These are phyloP conservation scores for Steatocranus sp. DNA, from an alignment of 2,797 vertebrate genomes.

Conservation along the genomic window DNA sequence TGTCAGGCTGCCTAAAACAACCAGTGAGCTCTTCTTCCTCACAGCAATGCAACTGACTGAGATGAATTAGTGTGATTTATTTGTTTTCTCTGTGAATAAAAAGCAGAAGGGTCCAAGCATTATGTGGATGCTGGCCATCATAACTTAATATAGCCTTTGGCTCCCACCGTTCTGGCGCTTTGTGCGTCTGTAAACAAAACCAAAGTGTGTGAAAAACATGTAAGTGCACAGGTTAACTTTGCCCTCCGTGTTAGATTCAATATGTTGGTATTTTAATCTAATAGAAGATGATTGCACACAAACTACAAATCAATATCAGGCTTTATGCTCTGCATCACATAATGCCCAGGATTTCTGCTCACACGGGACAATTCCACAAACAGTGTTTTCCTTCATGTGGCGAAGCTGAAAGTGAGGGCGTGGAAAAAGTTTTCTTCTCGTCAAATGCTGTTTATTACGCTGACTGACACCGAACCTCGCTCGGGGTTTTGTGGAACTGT, in stretches of 20 bases:
- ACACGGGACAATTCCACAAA: background rate
- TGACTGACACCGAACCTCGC: background rate
- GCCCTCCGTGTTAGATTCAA: background rate
- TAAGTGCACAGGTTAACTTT: background rate
- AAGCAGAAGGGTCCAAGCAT: background rate
- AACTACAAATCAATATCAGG: background rate
- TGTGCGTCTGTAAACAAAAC: background rate
- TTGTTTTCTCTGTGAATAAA: background rate
- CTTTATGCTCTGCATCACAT: background rate
- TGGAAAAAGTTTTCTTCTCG: background rate
- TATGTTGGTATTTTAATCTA: background rate
- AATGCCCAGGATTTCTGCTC: background rate
- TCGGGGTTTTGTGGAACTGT: background rate
- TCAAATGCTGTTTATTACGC: background rate
- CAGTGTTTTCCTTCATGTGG: background rate
- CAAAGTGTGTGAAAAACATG: background rate
- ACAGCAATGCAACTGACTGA: background rate
- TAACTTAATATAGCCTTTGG: background rate
- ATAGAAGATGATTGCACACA: background rate
- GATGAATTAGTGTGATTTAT: background rate
- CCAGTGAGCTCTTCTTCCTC: background rate
- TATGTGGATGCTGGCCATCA: background rate
- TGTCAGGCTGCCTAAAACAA: background rate
- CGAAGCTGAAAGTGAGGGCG: background rate
- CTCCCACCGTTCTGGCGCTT: background rate